Conservation (phyloP, 2,113 vertebrate species). For the Callithrix jacchus region DNA sequence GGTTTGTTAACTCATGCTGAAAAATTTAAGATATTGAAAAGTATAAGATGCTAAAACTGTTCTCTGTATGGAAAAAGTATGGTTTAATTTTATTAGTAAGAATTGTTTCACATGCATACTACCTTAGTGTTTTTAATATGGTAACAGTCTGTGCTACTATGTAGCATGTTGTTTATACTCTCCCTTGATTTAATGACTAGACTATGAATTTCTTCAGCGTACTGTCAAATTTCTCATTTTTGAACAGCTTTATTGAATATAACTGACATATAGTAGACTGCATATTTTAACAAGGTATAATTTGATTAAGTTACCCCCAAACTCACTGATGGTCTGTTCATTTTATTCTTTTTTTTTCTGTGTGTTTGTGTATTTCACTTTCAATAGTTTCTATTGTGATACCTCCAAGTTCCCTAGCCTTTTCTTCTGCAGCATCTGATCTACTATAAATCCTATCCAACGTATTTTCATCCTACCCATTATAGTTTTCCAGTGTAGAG, state of each 20-base stretch:
- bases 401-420: neutral
- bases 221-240: neutral
- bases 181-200: neutral
- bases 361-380: neutral
- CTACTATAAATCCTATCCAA: neutral
- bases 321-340: neutral
- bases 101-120: neutral
- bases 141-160: neutral
- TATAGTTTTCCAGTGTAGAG: neutral
- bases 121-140: neutral
- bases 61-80: constrained; percentile 12
- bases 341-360: neutral
- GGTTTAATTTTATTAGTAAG: constrained; percentile 20
- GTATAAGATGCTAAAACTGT: constrained; percentile 20
- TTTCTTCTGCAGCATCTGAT: neutral
- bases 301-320: neutral
- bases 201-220: neutral
- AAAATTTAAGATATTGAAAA: constrained; percentile 60
- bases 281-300: neutral
- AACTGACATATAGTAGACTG: neutral
- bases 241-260: neutral
- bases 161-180: neutral
- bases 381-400: neutral
- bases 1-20: constrained; percentile 43
- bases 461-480: neutral